Evolutionary conservation across 2,888 invertebrate genomes (phyloP), one percentile per base, ranked within the genome.

Genomic region (Diloba caeruleocephala): DNA sequence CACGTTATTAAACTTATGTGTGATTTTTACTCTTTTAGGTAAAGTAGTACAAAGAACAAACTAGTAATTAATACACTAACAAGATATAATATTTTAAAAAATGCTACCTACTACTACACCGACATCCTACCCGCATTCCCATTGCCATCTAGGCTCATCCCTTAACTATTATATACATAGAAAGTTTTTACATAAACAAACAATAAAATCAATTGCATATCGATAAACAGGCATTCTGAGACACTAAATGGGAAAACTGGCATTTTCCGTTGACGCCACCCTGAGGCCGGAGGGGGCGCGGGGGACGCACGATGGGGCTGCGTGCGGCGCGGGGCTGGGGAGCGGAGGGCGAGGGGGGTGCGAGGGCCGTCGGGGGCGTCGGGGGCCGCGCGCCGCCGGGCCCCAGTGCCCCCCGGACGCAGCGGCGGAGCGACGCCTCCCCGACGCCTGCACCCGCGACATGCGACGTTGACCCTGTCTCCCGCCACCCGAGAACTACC

Each of bases 401-500:
- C 69, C 74, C 80, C 91, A 90, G 91, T 90, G 87, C 91, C 92
- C 90, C 92, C 90, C 89, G 89, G 89, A 87, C 91, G 87, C 90
- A 87, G 89, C 81, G 89, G 88, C 90, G 92, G 90, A 87, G 88
- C 88, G 91, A 90, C 91, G 90, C 91, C 91, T 89, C 91, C 90
- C 90, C 78, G 84, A 58, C 66, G 75, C 74, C 71, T 81, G 85
- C 88, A 85, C 90, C 88, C 89, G 87, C 88, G 90, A 84, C 81
- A 90, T 92, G 91, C 83, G 84, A 82, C 84, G 88, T 84, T 90
- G 87, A 89, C 88, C 85, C 78, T 71, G 82, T 84, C 88, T 88
- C 89, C 85, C 88, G 85, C 89, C 89, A 87, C 90, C 90, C 90
- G 87, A 86, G 79, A 79, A 79, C 76, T 69, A 89, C 85, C 84